Evolutionary conservation across 2,797 vertebrate species (phyloP).

Genomic region (Choloepus didactylus): DNA sequence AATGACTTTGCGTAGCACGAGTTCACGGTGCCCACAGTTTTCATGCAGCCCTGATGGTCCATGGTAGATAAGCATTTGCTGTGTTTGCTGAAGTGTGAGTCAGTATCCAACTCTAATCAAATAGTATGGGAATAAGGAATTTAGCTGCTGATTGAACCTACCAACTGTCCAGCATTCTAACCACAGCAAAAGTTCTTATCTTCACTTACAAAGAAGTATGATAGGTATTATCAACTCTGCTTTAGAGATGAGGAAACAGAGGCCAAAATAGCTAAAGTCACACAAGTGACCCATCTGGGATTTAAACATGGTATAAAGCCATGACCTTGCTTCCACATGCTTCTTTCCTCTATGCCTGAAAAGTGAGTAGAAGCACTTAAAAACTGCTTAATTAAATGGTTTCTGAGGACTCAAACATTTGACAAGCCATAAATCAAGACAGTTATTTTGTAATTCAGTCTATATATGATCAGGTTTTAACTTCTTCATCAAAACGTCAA

Average conservation of each 20-base stretch:
- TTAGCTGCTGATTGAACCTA: not conserved
- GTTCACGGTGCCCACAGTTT: not conserved
- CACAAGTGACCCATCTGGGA: not conserved
- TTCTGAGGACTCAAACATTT: slow-evolving; percentile 2
- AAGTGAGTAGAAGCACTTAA: too few species aligned
- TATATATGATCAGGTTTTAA: slow-evolving; percentile 47
- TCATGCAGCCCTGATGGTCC: not conserved
- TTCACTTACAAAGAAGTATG: not conserved
- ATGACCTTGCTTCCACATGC: not conserved
- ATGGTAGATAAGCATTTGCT: too few species aligned
- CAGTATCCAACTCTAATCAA: not conserved
- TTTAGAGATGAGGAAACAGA: not conserved
- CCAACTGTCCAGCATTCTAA: not conserved
- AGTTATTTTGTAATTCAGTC: not conserved
- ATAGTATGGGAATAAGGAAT: not conserved
- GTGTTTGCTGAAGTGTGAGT: not conserved
- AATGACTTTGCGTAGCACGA: not conserved
- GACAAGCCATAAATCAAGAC: not conserved
- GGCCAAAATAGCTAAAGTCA: not conserved
- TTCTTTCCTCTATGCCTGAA: too few species aligned
- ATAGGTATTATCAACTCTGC: not conserved
- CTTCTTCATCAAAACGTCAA: slow-evolving; percentile 40
- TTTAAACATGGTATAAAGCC: not conserved
- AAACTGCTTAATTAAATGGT: slow-evolving; percentile 1
- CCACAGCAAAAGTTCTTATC: not conserved